A percentile compares a stretch with the other conserved stretches of the same genome.
phyloP scores from a whole-genome alignment of 2,888 invertebrate species.

The Epistrophe grossulariae region DNA sequence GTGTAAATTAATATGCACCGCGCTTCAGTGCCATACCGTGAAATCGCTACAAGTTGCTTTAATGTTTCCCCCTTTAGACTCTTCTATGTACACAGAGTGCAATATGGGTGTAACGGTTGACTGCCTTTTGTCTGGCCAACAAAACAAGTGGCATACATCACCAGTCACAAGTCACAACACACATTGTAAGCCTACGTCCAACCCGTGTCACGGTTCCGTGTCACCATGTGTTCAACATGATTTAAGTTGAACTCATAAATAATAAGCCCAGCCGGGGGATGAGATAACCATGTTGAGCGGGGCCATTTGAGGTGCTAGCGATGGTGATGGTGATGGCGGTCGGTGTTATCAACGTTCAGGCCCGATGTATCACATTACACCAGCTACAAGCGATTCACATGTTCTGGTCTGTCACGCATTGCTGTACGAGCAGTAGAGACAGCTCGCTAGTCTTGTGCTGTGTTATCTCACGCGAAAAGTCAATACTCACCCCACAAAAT shows the following conservation, averaged over 20 bases:
- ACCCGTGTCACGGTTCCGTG: conserved; percentile 55
- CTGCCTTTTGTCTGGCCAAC: conserved; percentile 1
- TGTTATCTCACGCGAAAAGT: conserved; percentile 76
- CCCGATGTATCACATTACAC: conserved; percentile 73
- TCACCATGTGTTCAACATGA: conserved; percentile 69
- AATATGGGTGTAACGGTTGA: conserved; percentile 35
- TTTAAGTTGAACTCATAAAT: conserved; percentile 72
- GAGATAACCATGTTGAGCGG: conserved; percentile 53
- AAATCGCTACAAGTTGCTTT: conserved; percentile 25
- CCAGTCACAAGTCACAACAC: conserved; percentile 26
- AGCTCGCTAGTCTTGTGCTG: conserved; percentile 52
- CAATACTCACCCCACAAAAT: conserved; percentile 63
- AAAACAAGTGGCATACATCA: conserved; percentile 50
- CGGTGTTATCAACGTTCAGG: conserved; percentile 63
- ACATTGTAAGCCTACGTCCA: conserved; percentile 5
- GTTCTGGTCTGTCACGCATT: conserved; percentile 76
- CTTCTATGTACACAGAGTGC: not conserved
- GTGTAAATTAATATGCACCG: conserved; percentile 59
- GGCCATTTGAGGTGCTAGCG: conserved; percentile 50
- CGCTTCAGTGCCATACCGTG: conserved; percentile 61
- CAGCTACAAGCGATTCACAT: conserved; percentile 72
- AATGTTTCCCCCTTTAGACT: not conserved
- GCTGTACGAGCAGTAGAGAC: conserved; percentile 54
- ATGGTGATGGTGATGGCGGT: conserved; percentile 12
- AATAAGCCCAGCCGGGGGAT: conserved; percentile 49